phyloP scores from a whole-genome alignment of 2,113 vertebrate genomes.

The Neofelis nebulosa region DNA sequence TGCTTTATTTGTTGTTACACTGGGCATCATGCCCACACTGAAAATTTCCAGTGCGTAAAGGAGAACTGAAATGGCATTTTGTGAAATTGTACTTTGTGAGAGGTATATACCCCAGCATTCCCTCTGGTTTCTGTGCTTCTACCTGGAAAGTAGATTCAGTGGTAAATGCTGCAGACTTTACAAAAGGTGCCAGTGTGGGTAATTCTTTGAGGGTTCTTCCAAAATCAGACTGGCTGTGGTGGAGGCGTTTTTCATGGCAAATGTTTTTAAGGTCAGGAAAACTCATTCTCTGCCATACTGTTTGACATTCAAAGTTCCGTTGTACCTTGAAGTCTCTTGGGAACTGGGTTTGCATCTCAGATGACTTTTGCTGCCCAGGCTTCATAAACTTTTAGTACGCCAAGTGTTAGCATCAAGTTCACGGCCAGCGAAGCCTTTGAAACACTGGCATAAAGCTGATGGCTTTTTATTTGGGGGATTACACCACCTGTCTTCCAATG shows the following conservation, averaged over 20 bases:
- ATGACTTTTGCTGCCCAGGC: background rate
- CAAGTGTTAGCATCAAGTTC: background rate
- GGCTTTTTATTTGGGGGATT: background rate
- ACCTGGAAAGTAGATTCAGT: slow-evolving; percentile 47
- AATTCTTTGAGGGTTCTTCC: slow-evolving; percentile 73
- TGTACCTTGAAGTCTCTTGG: background rate
- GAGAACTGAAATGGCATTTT: slow-evolving; percentile 77
- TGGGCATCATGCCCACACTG: slow-evolving; percentile 83
- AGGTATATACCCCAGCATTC: slow-evolving; percentile 74
- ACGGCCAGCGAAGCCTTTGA: background rate
- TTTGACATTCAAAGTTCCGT: background rate
- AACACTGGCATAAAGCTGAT: background rate
- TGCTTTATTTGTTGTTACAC: slow-evolving; percentile 85
- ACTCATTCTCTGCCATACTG: slow-evolving; percentile 33
- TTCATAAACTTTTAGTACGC: background rate
- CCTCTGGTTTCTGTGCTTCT: slow-evolving; percentile 50
- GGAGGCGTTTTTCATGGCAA: slow-evolving; percentile 59
- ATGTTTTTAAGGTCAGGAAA: slow-evolving; percentile 68
- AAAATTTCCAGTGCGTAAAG: slow-evolving; percentile 83
- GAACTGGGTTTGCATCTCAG: background rate
- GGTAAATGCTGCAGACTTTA: slow-evolving; percentile 64
- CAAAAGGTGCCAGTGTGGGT: background rate
- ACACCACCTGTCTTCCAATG: background rate
- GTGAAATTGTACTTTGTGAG: slow-evolving; percentile 63
- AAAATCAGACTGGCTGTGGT: slow-evolving; percentile 56